These are phyloP conservation scores for Cephus sareptanus DNA, from an alignment of 2,888 invertebrate species.

Conservation along the genomic window DNA sequence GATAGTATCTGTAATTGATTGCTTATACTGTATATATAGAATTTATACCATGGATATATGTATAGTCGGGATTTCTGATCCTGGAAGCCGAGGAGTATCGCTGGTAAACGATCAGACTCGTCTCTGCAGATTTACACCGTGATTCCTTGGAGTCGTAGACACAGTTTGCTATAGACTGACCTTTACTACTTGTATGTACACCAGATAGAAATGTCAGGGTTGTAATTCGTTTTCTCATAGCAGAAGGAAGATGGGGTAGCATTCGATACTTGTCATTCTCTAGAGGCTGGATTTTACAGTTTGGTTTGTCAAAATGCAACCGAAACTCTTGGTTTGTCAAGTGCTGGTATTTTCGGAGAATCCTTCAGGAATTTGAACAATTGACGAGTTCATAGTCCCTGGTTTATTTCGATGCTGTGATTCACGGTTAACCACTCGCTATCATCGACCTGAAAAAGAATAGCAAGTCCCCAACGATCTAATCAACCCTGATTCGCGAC, in stretches of 20 bases:
- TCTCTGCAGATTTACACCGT: background rate
- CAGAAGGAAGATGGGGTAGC: conserved; percentile 3
- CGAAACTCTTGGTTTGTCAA: background rate
- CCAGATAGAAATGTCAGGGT: conserved; percentile 35
- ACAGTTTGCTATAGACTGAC: background rate
- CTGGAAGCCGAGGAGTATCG: background rate
- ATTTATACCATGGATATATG: background rate
- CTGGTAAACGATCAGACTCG: background rate
- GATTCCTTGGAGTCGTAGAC: background rate
- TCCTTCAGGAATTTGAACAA: background rate
- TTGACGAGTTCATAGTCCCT: conserved; percentile 20
- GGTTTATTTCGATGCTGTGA: conserved; percentile 43
- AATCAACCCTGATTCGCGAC: background rate
- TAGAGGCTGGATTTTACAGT: background rate
- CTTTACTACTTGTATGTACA: conserved; percentile 3
- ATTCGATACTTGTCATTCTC: background rate
- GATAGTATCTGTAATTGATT: background rate
- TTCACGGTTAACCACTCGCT: conserved; percentile 21
- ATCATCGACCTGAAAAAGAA: background rate
- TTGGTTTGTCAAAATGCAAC: background rate
- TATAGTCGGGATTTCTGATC: background rate
- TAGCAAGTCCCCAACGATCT: background rate
- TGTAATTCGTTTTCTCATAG: conserved; percentile 11
- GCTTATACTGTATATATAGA: background rate
- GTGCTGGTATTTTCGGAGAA: background rate